Percentiles rank a stretch among this genome's conserved stretches.
Conservation (phyloP, 2,888 invertebrate genomes). For the Hesperia comma region DNA sequence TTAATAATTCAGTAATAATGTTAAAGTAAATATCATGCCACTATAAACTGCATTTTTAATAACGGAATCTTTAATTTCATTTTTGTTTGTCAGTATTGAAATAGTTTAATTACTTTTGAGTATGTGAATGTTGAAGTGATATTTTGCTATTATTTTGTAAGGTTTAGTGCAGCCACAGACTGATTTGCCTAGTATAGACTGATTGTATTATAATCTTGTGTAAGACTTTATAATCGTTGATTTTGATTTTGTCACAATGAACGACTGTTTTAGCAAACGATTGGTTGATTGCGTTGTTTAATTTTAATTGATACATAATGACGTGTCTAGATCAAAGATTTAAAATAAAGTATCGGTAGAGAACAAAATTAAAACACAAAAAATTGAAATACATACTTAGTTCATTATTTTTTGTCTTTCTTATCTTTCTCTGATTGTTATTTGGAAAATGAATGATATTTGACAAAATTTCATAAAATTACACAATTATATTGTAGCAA, state of each 20-base stretch:
- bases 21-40: neutral
- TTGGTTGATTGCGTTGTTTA: no score
- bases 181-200: conserved; percentile 8
- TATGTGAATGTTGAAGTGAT: neutral
- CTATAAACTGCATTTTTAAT: neutral
- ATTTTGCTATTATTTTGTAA: neutral
- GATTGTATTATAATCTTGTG: conserved; percentile 1
- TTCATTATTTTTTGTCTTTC: no score
- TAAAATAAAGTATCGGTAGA: no score
- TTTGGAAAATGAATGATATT: no score
- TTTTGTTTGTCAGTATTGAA: neutral
- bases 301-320: no score
- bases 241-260: conserved; percentile 1
- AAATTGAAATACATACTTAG: no score
- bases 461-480: no score
- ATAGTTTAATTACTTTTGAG: neutral
- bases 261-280: neutral
- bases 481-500: no score
- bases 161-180: conserved; percentile 4
- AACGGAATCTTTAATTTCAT: neutral
- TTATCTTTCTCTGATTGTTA: no score
- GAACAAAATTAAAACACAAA: no score
- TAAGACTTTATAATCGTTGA: neutral
- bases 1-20: neutral
- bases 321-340: no score